Evolutionary conservation across 2,888 invertebrate species (phyloP).

Genomic region (Amiota communis): DNA sequence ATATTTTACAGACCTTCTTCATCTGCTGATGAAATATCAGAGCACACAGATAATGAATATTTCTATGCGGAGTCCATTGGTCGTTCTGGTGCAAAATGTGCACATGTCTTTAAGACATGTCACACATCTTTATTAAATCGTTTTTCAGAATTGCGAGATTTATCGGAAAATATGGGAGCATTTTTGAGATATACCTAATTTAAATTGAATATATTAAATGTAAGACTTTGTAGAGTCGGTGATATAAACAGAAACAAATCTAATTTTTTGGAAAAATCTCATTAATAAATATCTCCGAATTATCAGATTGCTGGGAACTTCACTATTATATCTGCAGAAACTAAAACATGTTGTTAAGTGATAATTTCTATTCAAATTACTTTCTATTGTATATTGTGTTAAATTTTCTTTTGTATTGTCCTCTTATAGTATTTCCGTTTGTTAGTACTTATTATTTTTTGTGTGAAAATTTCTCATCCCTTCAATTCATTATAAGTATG

Average conservation of each 20-base stretch:
- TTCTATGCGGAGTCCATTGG: constrained; percentile 83
- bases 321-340: too few species aligned
- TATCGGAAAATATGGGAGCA: constrained; percentile 20
- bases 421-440: constrained; percentile 15
- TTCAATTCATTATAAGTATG: not conserved
- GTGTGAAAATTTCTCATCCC: not conserved
- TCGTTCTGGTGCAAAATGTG: constrained; percentile 71
- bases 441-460: not conserved
- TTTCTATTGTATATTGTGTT: too few species aligned
- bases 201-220: too few species aligned
- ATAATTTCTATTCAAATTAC: too few species aligned
- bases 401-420: too few species aligned
- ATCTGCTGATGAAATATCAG: constrained; percentile 79
- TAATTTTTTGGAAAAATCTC: too few species aligned
- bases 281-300: too few species aligned
- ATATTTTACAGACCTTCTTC: constrained; percentile 78
- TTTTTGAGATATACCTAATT: too few species aligned
- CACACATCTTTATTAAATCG: constrained; percentile 56
- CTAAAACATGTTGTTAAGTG: too few species aligned
- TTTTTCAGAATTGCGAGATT: constrained; percentile 50
- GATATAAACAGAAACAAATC: too few species aligned
- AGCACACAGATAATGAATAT: constrained; percentile 82
- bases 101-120: constrained; percentile 67
- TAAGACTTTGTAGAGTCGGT: too few species aligned
- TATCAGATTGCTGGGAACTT: too few species aligned